Evolutionary conservation across 2,797 vertebrate genomes (phyloP).

Genomic region (Pangasius djambal): DNA sequence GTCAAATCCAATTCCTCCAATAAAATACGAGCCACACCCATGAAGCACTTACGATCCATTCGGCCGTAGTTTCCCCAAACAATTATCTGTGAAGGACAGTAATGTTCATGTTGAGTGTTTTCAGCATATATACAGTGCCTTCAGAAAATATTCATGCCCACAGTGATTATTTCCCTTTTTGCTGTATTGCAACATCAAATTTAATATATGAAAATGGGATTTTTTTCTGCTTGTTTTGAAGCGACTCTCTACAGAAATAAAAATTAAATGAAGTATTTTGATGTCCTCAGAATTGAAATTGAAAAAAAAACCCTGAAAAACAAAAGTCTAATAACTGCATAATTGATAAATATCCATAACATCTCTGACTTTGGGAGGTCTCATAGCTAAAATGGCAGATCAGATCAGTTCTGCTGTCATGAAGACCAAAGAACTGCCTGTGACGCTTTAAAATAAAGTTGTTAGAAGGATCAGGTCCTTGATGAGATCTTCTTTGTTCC

Average conservation of each 20-base stretch:
- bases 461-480: not conserved
- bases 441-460: not conserved
- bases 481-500: not conserved
- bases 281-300: not conserved
- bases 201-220: not conserved
- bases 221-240: not conserved
- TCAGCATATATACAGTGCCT: not conserved
- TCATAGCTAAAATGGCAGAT: not conserved
- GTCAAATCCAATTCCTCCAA: conserved; percentile 98
- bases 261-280: not conserved
- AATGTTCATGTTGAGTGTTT: not conserved
- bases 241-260: not conserved
- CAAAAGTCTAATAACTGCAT: not conserved
- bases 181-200: not conserved
- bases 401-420: not conserved
- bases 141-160: not conserved
- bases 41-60: conserved; percentile 99
- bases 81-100: conserved; percentile 81
- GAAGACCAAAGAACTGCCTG: not conserved
- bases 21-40: conserved; percentile 96
- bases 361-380: not conserved
- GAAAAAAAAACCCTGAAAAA: not conserved
- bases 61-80: conserved; percentile 99
- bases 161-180: not conserved
- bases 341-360: not conserved